Evolutionary conservation across 1,140 invertebrate species (phyloP).

Genomic region (Brevipalpus yothersi): DNA sequence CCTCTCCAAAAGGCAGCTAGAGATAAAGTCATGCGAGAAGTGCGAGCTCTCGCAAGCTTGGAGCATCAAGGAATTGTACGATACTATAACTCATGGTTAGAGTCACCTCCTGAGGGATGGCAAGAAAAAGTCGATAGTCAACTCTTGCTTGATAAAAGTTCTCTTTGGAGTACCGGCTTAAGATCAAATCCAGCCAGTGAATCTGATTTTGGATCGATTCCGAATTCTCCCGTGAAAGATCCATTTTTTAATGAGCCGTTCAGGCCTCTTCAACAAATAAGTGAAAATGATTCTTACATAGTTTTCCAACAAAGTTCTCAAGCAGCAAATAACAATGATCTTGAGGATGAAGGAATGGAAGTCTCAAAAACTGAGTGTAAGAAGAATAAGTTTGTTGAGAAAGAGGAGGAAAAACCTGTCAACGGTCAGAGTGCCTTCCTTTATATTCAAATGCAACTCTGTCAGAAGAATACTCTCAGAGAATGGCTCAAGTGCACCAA

Average conservation of each 20-base stretch:
- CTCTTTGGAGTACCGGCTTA: neutral
- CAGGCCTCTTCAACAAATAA: neutral
- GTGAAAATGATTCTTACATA: neutral
- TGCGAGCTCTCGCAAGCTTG: slow-evolving; percentile 69
- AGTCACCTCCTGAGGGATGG: slow-evolving; percentile 44
- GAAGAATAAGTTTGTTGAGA: neutral
- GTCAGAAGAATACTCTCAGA: slow-evolving; percentile 56
- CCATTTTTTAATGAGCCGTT: neutral
- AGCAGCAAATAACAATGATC: neutral
- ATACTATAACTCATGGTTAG: slow-evolving; percentile 81
- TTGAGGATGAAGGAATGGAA: neutral
- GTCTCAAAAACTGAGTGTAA: neutral
- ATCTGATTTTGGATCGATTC: neutral
- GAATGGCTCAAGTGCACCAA: slow-evolving; percentile 45
- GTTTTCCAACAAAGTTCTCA: neutral
- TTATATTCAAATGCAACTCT: slow-evolving; percentile 94
- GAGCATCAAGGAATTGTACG: slow-evolving; percentile 85
- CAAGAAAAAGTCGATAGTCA: neutral
- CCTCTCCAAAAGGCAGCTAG: slow-evolving; percentile 48
- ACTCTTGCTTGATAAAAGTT: neutral
- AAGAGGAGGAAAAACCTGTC: neutral
- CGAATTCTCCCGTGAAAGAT: neutral
- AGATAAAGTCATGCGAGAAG: slow-evolving; percentile 71
- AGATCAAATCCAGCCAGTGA: neutral
- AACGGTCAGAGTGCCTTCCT: slow-evolving; percentile 33